Evolutionary conservation across 2,113 vertebrate genomes (phyloP).

Genomic region (Pollimyrus isidori): DNA sequence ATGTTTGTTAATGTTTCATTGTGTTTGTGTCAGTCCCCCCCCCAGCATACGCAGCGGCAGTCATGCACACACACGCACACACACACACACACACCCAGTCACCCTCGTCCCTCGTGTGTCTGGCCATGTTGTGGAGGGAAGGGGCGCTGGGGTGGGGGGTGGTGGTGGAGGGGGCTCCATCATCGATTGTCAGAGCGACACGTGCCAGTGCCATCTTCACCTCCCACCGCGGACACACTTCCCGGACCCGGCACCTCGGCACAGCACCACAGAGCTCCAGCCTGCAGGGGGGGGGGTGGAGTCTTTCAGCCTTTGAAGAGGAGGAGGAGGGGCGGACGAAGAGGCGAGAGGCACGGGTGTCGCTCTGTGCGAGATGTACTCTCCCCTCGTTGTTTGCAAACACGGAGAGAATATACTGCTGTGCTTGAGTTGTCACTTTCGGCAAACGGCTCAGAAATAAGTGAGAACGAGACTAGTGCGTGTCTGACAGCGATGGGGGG

Average conservation of each 20-base stretch:
- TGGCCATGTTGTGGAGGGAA: background rate
- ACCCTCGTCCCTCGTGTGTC: background rate
- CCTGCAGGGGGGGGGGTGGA: background rate
- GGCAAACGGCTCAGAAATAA: background rate
- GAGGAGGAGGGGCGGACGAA: background rate
- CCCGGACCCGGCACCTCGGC: background rate
- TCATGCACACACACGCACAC: constrained; percentile 31
- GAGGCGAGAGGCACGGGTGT: background rate
- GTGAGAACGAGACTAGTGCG: background rate
- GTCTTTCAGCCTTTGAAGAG: background rate
- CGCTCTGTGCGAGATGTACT: background rate
- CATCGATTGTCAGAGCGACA: background rate
- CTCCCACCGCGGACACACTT: background rate
- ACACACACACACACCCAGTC: constrained; percentile 52
- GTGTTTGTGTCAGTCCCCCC: constrained; percentile 21
- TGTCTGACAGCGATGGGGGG: background rate
- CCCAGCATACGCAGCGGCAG: background rate
- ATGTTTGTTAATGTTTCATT: constrained; percentile 17
- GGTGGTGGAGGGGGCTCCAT: background rate
- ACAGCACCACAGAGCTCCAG: background rate
- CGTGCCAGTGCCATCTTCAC: background rate
- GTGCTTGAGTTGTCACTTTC: constrained; percentile 48
- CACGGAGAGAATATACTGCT: constrained; percentile 36
- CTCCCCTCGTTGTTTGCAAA: background rate
- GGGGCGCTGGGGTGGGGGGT: background rate